Conservation (phyloP, 2,888 invertebrate species). For the Sphaerophoria taeniata region DNA sequence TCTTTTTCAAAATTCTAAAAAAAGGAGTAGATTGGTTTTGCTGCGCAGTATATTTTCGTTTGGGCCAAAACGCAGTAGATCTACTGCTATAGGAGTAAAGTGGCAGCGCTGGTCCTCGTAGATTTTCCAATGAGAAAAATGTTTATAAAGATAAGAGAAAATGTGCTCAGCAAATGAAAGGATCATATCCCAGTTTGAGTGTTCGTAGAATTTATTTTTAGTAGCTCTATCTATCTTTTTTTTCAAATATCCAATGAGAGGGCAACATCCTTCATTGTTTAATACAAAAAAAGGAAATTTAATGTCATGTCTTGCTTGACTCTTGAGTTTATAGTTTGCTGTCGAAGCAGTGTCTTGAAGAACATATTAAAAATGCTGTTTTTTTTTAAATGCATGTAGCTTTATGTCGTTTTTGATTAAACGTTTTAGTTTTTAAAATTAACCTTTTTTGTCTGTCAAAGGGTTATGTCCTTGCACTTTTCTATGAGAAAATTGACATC, state of each 20-base stretch:
- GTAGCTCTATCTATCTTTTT: constrained; percentile 9
- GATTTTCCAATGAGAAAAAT: constrained; percentile 50
- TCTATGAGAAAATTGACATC: too few species aligned
- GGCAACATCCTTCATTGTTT: constrained; percentile 19
- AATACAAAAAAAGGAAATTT: background rate
- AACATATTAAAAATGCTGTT: constrained; percentile 32
- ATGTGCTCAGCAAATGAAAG: constrained; percentile 60
- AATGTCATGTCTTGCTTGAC: background rate
- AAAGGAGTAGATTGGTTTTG: too few species aligned
- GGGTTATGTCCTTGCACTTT: too few species aligned
- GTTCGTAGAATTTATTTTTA: constrained; percentile 40
- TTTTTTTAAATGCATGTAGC: constrained; percentile 14
- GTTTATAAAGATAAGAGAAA: constrained; percentile 61
- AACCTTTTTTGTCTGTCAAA: background rate
- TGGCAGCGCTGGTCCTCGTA: too few species aligned
- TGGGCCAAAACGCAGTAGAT: too few species aligned
- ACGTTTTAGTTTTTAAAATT: constrained; percentile 8
- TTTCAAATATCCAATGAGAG: constrained; percentile 5
- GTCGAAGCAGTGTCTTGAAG: background rate
- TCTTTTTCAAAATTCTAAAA: too few species aligned
- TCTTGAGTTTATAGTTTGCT: background rate
- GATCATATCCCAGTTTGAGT: constrained; percentile 42
- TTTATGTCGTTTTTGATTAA: constrained; percentile 18
- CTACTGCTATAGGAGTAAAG: too few species aligned
- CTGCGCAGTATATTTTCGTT: too few species aligned